Evolutionary conservation across 2,797 vertebrate genomes (phyloP).

Genomic region (Melanotaenia pygmaea): DNA sequence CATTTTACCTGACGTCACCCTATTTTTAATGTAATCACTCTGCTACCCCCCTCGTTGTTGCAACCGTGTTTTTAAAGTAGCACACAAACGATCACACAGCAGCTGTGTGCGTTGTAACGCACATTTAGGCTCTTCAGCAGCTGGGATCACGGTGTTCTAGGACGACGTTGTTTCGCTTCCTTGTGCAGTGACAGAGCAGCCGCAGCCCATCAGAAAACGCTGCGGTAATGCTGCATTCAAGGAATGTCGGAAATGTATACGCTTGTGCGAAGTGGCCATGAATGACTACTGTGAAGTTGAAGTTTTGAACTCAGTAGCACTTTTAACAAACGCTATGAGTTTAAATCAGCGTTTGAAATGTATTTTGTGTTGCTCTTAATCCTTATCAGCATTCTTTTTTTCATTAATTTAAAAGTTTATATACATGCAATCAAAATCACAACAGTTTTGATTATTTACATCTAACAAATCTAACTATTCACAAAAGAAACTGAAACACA

Average conservation of each 20-base stretch:
- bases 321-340: too few species aligned
- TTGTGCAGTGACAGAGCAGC: background rate
- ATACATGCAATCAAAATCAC: background rate
- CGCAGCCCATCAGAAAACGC: conserved; percentile 34
- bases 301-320: too few species aligned
- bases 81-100: background rate
- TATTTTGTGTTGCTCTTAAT: too few species aligned
- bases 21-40: background rate
- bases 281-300: background rate
- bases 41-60: background rate
- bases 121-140: background rate
- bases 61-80: background rate
- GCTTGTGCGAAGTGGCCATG: rapidly evolving
- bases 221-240: conserved; percentile 60
- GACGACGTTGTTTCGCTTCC: conserved; percentile 38
- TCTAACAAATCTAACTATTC: background rate
- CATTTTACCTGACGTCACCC: too few species aligned
- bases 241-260: rapidly evolving
- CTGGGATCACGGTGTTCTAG: conserved; percentile 16
- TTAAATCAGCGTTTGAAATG: too few species aligned
- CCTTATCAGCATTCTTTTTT: too few species aligned
- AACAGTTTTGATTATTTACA: background rate
- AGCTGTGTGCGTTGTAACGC: conserved; percentile 3
- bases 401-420: background rate
- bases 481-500: background rate